A percentile compares a stretch with the other conserved stretches of the same genome.
These are phyloP conservation scores for Teleopsis dalmanni DNA, from an alignment of 1,140 invertebrate species.

Conservation along the genomic window DNA sequence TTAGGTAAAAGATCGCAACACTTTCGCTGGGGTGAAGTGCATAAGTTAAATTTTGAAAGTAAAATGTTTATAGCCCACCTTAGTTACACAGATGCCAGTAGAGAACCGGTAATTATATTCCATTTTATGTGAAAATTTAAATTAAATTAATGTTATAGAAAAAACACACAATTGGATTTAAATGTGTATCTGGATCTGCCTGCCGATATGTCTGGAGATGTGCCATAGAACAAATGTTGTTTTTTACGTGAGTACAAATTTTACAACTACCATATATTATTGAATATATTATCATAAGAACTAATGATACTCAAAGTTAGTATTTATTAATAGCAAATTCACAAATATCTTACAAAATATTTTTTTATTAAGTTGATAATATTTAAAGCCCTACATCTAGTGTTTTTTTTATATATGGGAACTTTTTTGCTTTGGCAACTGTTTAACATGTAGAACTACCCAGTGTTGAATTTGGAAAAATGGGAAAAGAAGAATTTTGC, in stretches of 20 bases:
- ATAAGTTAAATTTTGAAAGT: constrained; percentile 95
- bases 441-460: too few relatives aligned
- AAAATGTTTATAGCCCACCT: constrained; percentile 96
- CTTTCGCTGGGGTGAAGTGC: constrained; percentile 91
- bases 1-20: constrained; percentile 86
- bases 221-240: constrained; percentile 93
- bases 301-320: neutral
- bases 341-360: neutral
- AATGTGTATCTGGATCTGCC: constrained; percentile 80
- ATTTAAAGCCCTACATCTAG: neutral
- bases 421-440: neutral
- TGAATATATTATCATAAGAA: neutral
- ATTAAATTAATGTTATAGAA: constrained; percentile 54
- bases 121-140: neutral
- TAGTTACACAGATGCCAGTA: constrained; percentile 54
- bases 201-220: constrained; percentile 93
- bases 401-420: neutral
- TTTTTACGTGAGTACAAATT: constrained; percentile 82
- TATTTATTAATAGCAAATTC: neutral
- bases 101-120: constrained; percentile 41
- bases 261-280: neutral
- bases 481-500: too few relatives aligned
- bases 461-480: too few relatives aligned
- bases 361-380: neutral
- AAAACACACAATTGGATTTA: constrained; percentile 93